Percentiles rank a stretch among this genome's conserved stretches.
These are phyloP conservation scores for Molossus alvarezi DNA, from an alignment of 2,797 vertebrate species.

Conservation along the genomic window DNA sequence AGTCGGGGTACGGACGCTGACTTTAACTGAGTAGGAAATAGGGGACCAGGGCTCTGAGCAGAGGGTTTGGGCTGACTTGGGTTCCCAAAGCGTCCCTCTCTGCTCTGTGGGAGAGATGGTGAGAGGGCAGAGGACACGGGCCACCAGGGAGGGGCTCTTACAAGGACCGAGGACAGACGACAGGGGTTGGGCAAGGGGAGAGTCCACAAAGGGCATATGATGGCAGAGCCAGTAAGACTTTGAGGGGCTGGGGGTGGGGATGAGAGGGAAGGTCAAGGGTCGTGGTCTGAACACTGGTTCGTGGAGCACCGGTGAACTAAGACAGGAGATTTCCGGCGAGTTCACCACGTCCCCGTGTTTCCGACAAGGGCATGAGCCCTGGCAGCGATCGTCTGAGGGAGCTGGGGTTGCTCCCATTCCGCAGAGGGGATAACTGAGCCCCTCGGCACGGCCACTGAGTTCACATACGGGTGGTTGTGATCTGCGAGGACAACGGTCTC, in stretches of 20 bases:
- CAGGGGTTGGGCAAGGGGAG: fast-evolving
- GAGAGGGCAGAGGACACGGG: background rate
- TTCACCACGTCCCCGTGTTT: fast-evolving
- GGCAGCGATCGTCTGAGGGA: fast-evolving
- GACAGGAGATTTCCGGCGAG: too few species aligned
- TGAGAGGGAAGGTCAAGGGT: fast-evolving
- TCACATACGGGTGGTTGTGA: background rate
- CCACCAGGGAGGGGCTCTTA: background rate
- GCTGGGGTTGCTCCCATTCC: background rate
- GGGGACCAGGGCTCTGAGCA: background rate
- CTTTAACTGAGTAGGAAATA: background rate
- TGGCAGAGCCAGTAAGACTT: background rate
- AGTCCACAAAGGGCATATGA: fast-evolving
- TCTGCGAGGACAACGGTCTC: background rate
- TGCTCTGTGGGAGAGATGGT: too few species aligned
- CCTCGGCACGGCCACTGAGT: background rate
- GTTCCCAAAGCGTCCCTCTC: background rate
- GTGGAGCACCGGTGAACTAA: background rate
- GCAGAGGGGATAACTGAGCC: background rate
- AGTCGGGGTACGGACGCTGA: background rate
- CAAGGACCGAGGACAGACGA: too few species aligned
- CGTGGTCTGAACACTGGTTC: background rate
- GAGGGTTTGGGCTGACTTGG: background rate
- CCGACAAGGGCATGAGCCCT: background rate
- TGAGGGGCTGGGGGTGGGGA: fast-evolving